These are phyloP conservation scores for Pterocles burchelli DNA, from an alignment of 2,113 vertebrate genomes.

Conservation along the genomic window DNA sequence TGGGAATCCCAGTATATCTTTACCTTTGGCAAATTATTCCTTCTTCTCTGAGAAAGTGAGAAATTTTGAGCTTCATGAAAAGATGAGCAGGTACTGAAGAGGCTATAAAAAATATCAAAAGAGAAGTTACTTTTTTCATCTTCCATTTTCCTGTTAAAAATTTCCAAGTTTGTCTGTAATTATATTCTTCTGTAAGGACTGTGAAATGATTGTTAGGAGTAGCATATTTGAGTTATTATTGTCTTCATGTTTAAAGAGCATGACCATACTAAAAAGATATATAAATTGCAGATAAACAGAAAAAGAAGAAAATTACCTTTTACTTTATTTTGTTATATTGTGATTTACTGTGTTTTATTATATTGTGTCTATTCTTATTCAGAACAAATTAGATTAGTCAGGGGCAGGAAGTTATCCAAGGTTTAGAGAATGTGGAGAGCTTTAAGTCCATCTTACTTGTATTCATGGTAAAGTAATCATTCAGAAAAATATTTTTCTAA, in stretches of 20 bases:
- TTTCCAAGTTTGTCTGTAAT: background rate
- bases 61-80: background rate
- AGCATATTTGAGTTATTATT: background rate
- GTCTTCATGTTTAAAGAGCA: background rate
- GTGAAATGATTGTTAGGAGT: background rate
- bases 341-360: background rate
- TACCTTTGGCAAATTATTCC: background rate
- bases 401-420: background rate
- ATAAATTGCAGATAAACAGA: background rate
- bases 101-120: background rate
- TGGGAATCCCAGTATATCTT: background rate
- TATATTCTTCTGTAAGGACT: background rate
- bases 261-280: background rate
- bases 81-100: background rate
- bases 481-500: conserved; percentile 55
- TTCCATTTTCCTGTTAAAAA: background rate
- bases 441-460: conserved; percentile 1
- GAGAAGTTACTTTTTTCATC: background rate
- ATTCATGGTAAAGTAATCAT: conserved; percentile 30
- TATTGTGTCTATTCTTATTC: background rate
- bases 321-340: background rate
- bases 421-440: background rate
- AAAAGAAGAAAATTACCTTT: background rate
- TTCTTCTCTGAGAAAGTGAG: background rate
- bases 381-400: background rate